Base-by-base conservation (phyloP, 2,797 vertebrate species). In the Microctenopoma lineatum region DNA sequence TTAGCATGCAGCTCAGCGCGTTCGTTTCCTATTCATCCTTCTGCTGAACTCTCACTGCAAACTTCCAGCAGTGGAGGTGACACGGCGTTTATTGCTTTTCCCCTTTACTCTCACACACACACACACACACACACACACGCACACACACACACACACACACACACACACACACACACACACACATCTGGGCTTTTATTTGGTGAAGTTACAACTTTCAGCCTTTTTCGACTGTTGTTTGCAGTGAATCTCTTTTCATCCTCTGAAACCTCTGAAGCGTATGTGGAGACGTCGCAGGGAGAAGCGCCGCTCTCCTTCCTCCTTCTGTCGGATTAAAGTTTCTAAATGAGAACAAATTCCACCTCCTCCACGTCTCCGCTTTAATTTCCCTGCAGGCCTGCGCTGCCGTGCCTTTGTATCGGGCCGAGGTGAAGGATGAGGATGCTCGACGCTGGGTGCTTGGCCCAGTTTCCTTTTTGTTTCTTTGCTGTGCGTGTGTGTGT, bases 341-440 rank as follows among this genome's bases (percentile, higher is more conserved):
- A 86, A 89, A 90, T 87, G 83, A 89, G 89, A 87, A 87, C 83
- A 88, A 79, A 90, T 88, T 82, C 75, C 74, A 76, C 71, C 71
- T 87, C 76, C 78, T 88, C 83, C 71, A 65, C 45, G 60, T 63
- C 79, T 75, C 47, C 15, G 14, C 75, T 90, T 89, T 91, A 88
- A 89, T 91, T 91, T 90, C 90, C 90, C 89, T 66, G 87, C 83
- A 88, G 89, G 62, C 67, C 87, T 78, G 70, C 21, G 57, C 60
- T 41, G 79, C 73, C 16, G 65, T 34, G 26, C 70, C 69, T 83
- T 81, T 69, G 75, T 73, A 56, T 84, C 73, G 42, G 41, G 79
- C 58, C 39, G 59, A 84, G 84, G 80, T 90, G 85, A 90, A 78
- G 79, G 80, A 90, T 80, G 83, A 79, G 81, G 70, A 79, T 50